A percentile compares a stretch with the other conserved stretches of the same genome.
Conservation (phyloP, 2,797 vertebrate species). For the Hoplostethus mediterraneus region DNA sequence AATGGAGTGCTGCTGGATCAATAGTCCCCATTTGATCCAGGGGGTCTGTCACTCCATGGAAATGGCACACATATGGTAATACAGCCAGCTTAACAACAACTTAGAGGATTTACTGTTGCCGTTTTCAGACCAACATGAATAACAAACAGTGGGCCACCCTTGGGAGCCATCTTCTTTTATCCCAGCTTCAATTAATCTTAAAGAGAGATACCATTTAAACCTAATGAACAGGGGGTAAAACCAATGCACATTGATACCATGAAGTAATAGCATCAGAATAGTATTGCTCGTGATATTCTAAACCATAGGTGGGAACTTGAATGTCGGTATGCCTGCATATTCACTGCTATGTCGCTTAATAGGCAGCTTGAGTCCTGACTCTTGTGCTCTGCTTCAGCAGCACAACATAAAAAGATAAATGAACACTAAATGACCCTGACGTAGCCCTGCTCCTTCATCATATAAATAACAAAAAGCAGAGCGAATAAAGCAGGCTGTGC, state of each 20-base stretch:
- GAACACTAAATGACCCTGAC: slow-evolving; percentile 80
- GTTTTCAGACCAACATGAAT: slow-evolving; percentile 82
- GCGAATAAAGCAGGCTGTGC: slow-evolving; percentile 83
- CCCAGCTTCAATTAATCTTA: slow-evolving; percentile 84
- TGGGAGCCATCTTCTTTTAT: slow-evolving; percentile 82
- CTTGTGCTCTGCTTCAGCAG: slow-evolving; percentile 48
- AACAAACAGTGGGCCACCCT: slow-evolving; percentile 81
- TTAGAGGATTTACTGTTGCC: slow-evolving; percentile 87
- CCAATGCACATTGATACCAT: slow-evolving; percentile 70
- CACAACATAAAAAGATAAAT: slow-evolving; percentile 77
- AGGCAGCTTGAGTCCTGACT: slow-evolving; percentile 42
- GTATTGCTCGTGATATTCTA: slow-evolving; percentile 58
- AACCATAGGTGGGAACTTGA: slow-evolving; percentile 21
- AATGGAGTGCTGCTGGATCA: slow-evolving; percentile 91
- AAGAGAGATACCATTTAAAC: slow-evolving; percentile 83
- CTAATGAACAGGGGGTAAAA: slow-evolving; percentile 77
- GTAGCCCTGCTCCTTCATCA: slow-evolving; percentile 87
- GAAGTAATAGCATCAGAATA: slow-evolving; percentile 56
- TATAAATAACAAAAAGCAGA: slow-evolving; percentile 90
- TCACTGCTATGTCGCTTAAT: slow-evolving; percentile 7
- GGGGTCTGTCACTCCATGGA: slow-evolving; percentile 85
- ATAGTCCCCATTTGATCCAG: slow-evolving; percentile 90
- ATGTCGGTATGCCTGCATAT: slow-evolving; percentile 10
- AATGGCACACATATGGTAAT: slow-evolving; percentile 90
- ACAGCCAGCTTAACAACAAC: slow-evolving; percentile 85